Evolutionary conservation across 1,140 invertebrate genomes (phyloP), one percentile per base, ranked within the genome.

Genomic region (Yoshiicerus persimilis): DNA sequence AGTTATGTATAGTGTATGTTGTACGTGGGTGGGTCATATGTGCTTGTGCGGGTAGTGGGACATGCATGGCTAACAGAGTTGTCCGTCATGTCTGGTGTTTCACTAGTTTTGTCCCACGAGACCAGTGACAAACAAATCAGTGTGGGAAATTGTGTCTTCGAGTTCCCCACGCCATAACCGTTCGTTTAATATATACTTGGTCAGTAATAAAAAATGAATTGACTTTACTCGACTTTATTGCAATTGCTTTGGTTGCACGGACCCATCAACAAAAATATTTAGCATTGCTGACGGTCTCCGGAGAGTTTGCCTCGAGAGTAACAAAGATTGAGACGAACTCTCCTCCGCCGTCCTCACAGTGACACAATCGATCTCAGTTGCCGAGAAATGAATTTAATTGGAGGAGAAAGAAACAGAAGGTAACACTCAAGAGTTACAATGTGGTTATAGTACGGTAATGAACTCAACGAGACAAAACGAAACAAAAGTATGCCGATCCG

Each of bases 101-200:
- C 83, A 56, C 83, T 85, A 85, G 83, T 62, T 85, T 62, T 85
- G 75, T 80, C 32, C 75, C 75, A 80, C 75, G 75, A 36, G 75
- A 80, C 75, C 75, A 80, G 75, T 80, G 75, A 80, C 32, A 80
- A 34, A 38, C 75, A 80, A 80, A 80, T 38, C 32, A 34, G 30
- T 36, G 75, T 80, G 75, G 75, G 75, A 38, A 38, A 25, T 34
- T 36, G 34, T 36, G 75, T 80, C 75, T 36, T 36, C n/a, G 30
- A 80, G 32, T 80, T 36, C 30, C 75, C 75, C 75, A 80, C 75
- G 16, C 75, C 32, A 80, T 30, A 80, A 70, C 25, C 30, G 25
- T 27, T 70, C 13, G 8, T 70, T 70, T 30, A 70, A 66, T 30
- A 11, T 8, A 70, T 56, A 56, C 47, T 56, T 47, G n/a, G 41